A percentile compares a stretch with the other conserved stretches of the same genome.
phyloP scores from a whole-genome alignment of 2,888 invertebrate species.

The Diadegma fenestrale region DNA sequence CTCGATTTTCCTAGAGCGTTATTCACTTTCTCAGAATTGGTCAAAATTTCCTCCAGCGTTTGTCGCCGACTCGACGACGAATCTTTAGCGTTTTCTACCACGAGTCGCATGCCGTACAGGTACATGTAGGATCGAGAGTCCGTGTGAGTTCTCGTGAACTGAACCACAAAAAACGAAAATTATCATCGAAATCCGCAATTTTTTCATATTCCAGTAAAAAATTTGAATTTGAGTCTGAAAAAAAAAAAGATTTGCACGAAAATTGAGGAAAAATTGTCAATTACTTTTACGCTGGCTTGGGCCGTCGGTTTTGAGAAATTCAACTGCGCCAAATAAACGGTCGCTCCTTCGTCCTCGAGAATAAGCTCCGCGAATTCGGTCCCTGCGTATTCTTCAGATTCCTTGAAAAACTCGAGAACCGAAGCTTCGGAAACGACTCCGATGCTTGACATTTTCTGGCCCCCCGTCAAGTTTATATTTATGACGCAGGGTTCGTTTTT shows the following conservation, averaged over 20 bases:
- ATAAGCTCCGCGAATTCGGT: slow-evolving; percentile 82
- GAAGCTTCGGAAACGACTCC: slow-evolving; percentile 84
- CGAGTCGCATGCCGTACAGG: slow-evolving; percentile 83
- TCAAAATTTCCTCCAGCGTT: slow-evolving; percentile 73
- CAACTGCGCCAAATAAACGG: slow-evolving; percentile 81
- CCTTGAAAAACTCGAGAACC: slow-evolving; percentile 85
- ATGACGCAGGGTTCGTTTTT: slow-evolving; percentile 78
- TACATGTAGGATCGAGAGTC: slow-evolving; percentile 79
- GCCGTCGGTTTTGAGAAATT: slow-evolving; percentile 78
- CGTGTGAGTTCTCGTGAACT: slow-evolving; percentile 83
- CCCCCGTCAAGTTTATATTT: slow-evolving; percentile 78
- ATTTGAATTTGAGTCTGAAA: too few relatives aligned
- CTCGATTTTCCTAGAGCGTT: background rate
- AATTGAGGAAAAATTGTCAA: background rate
- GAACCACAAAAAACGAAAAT: slow-evolving; percentile 51
- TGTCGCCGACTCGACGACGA: slow-evolving; percentile 10
- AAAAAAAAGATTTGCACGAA: background rate
- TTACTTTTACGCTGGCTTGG: slow-evolving; percentile 81
- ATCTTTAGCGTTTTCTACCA: slow-evolving; percentile 73
- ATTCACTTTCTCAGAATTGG: slow-evolving; percentile 66
- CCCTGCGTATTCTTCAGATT: slow-evolving; percentile 84
- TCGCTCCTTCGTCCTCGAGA: slow-evolving; percentile 82
- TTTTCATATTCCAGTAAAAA: background rate
- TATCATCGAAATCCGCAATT: background rate
- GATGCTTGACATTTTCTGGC: slow-evolving; percentile 80